Base-by-base conservation (phyloP, 1,140 invertebrate species). In the Euura lappo region DNA sequence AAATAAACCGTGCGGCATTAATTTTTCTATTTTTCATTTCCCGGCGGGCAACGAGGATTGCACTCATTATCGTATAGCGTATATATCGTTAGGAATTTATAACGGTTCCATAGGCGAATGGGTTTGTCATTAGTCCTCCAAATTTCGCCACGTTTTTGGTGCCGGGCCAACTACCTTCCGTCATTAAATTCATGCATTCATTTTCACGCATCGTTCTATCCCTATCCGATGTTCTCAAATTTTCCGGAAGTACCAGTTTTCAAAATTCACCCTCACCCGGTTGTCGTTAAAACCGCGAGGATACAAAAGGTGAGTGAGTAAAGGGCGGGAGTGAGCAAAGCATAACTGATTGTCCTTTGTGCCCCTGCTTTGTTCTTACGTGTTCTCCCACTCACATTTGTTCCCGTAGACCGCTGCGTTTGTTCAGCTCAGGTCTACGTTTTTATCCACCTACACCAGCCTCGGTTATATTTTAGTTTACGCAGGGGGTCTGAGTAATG, bases 261-360 rank as follows among this genome's bases (percentile, higher is more conserved):
- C 51, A 2, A 60, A 60, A 60, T 60, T 60, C 51, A 60, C 13
- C 51, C 51, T 60, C 51, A 60, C 13, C 51, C 8, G 8, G 51
- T 8, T 60, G 3, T 60, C 51, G 51, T 60, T 60, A 60, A 60
- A 60, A n/a, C 51, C 13, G 3, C 8, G 51, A 6, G 13, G 51
- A 60, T 8, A 60, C 51, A 60, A 60, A 60, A n/a, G 51, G 47
- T 0, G 51, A n/a, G 47, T 0, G 51, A 60, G 51, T 6, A 8
- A 42, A 46, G 45, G 65, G 72, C 51, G 47, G 43, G 65, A 47
- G 60, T 68, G 74, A 73, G 74, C 74, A 75, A 79, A 80, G 79
- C 77, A 78, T 79, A 78, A 78, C 77, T 74, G 78, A 81, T 81
- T 78, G 79, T 80, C 75, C 60, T 76, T 77, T 79, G 78, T 79